Evolutionary conservation across 2,888 invertebrate genomes (phyloP), one percentile per base, ranked within the genome.

Genomic region (Yponomeuta sedellus): DNA sequence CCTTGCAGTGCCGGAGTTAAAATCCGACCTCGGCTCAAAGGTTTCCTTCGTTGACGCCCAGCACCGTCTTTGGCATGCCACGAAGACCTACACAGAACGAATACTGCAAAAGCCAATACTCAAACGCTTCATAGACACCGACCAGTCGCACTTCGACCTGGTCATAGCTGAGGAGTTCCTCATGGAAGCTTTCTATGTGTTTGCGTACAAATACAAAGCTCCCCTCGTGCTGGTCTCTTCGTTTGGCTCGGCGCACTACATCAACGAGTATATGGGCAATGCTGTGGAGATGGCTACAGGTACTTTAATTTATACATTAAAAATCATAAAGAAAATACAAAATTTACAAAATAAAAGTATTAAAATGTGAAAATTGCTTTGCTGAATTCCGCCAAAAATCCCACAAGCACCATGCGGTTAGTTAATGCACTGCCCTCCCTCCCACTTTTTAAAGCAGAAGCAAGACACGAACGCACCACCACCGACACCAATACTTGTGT

Each of bases 271-370:
- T 25, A 72, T 71, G 68, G 73, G 73, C 11, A 72, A 69, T 57
- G 68, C 72, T 12, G 28, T 72, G 57, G 69, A 72, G 59, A 25
- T 72, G 74, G 87, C 92, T 0, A 87, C 44, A 52, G 44, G 44
- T 52, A n/a, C n/a, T n/a, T n/a, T n/a, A n/a, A n/a, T n/a, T n/a
- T n/a, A n/a, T n/a, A n/a, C n/a, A n/a, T n/a, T n/a, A n/a, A n/a
- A n/a, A n/a, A n/a, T n/a, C n/a, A n/a, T n/a, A n/a, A n/a, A n/a
- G n/a, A n/a, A n/a, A n/a, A n/a, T n/a, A n/a, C n/a, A n/a, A n/a
- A n/a, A n/a, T n/a, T n/a, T n/a, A n/a, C n/a, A n/a, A n/a, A n/a
- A n/a, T n/a, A n/a, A n/a, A n/a, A n/a, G n/a, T n/a, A n/a, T n/a
- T n/a, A n/a, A n/a, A n/a, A n/a, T n/a, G n/a, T n/a, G n/a, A n/a